These are phyloP conservation scores for Synanthedon formicaeformis DNA, from an alignment of 2,888 invertebrate species.

Conservation along the genomic window DNA sequence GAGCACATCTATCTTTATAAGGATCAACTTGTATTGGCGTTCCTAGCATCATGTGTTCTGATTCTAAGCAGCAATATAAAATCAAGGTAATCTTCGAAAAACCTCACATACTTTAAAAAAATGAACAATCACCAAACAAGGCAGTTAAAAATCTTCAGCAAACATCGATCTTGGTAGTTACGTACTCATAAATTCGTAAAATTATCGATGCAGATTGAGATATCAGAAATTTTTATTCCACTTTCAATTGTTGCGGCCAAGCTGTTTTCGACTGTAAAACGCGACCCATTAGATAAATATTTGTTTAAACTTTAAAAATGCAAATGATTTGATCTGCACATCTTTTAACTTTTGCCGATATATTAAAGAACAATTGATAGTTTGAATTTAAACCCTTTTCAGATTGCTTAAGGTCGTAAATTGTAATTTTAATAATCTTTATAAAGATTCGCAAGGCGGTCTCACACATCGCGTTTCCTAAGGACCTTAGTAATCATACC, in stretches of 20 bases:
- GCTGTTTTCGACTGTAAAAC: constrained; percentile 5
- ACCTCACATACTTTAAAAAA: no score
- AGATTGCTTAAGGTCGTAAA: background rate
- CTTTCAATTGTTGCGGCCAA: background rate
- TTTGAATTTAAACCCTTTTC: background rate
- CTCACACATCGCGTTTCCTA: constrained; percentile 13
- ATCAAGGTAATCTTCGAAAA: no score
- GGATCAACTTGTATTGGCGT: no score
- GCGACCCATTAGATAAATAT: constrained; percentile 3
- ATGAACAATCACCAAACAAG: background rate
- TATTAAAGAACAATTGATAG: background rate
- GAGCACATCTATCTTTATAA: no score
- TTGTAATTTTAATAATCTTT: background rate
- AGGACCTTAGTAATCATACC: constrained; percentile 10
- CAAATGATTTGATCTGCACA: constrained; percentile 3
- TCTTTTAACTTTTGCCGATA: constrained; percentile 5
- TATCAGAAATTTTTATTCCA: constrained; percentile 8
- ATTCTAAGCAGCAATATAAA: no score
- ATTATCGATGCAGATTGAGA: constrained; percentile 13
- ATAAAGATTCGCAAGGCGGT: constrained; percentile 10
- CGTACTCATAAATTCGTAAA: constrained; percentile 8
- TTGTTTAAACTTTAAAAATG: constrained; percentile 2
- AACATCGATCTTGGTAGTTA: constrained; percentile 9
- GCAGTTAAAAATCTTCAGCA: constrained; percentile 6
- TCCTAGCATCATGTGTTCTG: no score